A percentile compares a stretch with the other conserved stretches of the same genome.
Evolutionary conservation across 2,888 invertebrate genomes (phyloP).

Genomic region (Sinotaia quadrata): DNA sequence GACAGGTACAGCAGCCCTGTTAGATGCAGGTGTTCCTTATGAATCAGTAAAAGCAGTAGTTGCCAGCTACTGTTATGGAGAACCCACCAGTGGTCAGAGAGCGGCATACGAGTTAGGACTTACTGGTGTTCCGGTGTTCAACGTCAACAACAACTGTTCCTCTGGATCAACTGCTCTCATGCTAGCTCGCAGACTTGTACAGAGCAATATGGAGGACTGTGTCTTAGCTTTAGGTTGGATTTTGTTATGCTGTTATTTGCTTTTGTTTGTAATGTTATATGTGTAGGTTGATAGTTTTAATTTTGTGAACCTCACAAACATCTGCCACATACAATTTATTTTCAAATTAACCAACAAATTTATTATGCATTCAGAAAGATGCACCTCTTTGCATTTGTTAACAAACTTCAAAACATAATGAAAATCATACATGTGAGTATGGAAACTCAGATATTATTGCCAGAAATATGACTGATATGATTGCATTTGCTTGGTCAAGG

Average conservation of each 20-base stretch:
- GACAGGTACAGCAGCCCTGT: slow-evolving; percentile 54
- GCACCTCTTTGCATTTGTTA: too few relatives aligned
- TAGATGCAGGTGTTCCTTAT: slow-evolving; percentile 58
- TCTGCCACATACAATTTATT: too few relatives aligned
- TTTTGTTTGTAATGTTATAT: too few relatives aligned
- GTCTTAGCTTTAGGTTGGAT: slow-evolving; percentile 63
- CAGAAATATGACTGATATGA: too few relatives aligned
- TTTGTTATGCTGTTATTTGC: too few relatives aligned
- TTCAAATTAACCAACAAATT: too few relatives aligned
- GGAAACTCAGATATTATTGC: too few relatives aligned
- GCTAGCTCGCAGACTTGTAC: slow-evolving; percentile 57
- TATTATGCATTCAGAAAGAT: too few relatives aligned
- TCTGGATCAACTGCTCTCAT: slow-evolving; percentile 64
- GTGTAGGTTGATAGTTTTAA: too few relatives aligned
- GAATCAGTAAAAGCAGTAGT: slow-evolving; percentile 58
- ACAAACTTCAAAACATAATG: too few relatives aligned
- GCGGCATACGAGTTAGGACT: slow-evolving; percentile 94
- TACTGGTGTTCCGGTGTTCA: slow-evolving; percentile 70
- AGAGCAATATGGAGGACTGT: slow-evolving; percentile 61
- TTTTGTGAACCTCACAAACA: too few relatives aligned
- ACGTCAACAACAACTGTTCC: slow-evolving; percentile 68
- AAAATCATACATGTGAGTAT: too few relatives aligned
- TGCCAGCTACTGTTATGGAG: slow-evolving; percentile 69
- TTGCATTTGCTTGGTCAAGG: slow-evolving; percentile 46
- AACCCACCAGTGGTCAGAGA: slow-evolving; percentile 78